A percentile compares a stretch with the other conserved stretches of the same genome.
Conservation (phyloP, 2,888 invertebrate species). For the Noctua janthina region DNA sequence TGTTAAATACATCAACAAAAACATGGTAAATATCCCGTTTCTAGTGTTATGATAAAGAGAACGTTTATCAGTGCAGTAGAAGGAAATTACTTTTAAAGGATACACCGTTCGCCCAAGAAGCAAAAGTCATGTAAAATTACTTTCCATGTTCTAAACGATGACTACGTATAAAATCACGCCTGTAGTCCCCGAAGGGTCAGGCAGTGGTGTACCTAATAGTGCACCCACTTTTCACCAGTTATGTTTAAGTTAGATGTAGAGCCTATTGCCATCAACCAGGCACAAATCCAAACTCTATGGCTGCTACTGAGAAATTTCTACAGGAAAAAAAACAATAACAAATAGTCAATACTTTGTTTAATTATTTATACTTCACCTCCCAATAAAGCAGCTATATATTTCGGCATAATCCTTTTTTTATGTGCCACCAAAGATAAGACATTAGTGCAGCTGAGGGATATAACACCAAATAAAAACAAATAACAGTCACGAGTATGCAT, state of each 20-base stretch:
- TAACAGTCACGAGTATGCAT: conserved; percentile 23
- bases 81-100: no score
- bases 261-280: neutral
- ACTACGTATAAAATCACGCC: no score
- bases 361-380: neutral
- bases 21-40: no score
- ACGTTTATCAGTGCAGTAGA: no score
- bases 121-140: no score
- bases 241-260: neutral
- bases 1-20: no score
- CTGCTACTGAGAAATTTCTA: neutral
- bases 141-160: no score
- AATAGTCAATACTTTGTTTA: no score
- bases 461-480: conserved; percentile 20
- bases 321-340: neutral
- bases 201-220: no score
- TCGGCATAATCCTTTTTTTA: neutral
- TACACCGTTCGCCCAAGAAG: no score
- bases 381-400: neutral
- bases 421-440: neutral
- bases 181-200: no score
- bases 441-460: neutral
- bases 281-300: neutral
- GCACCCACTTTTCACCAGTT: neutral
- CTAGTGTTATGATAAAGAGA: no score